Conservation (phyloP, 2,113 vertebrate species). For the Emydocephalus ijimae region DNA sequence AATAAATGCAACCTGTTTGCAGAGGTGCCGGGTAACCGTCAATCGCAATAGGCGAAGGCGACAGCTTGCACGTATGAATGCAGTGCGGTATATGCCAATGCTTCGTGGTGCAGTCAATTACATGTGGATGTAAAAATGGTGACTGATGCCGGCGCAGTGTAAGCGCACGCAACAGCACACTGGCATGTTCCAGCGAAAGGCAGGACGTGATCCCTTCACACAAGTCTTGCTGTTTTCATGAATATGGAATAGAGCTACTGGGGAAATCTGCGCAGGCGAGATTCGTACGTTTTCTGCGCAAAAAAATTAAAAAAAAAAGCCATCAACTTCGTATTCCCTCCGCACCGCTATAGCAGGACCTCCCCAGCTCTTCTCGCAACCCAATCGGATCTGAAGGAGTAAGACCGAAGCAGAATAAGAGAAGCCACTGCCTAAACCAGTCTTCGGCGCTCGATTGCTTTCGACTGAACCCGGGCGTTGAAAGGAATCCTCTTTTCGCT, state of each 20-base stretch:
- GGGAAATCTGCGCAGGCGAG: background rate
- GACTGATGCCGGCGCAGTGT: slow-evolving; percentile 23
- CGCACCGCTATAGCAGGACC: background rate
- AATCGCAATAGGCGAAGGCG: background rate
- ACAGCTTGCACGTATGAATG: slow-evolving; percentile 23
- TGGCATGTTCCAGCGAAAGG: background rate
- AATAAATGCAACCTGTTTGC: background rate
- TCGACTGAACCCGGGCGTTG: slow-evolving; percentile 1
- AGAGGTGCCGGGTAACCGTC: background rate
- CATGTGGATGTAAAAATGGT: slow-evolving; percentile 28
- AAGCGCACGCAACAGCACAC: background rate
- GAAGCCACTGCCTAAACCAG: background rate
- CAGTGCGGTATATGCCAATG: slow-evolving; percentile 10
- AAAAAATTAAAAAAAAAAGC: background rate
- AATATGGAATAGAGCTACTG: background rate
- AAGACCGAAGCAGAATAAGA: background rate
- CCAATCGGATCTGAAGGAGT: background rate
- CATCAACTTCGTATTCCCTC: background rate
- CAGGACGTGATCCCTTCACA: background rate
- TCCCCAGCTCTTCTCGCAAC: background rate
- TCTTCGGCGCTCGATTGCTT: background rate
- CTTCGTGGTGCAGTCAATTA: background rate
- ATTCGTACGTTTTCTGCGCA: background rate
- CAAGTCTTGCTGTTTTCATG: background rate
- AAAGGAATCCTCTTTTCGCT: background rate